Evolutionary conservation across 2,888 invertebrate species (phyloP), one percentile per base, ranked within the genome.

Genomic region (Tricholauxania praeusta): DNA sequence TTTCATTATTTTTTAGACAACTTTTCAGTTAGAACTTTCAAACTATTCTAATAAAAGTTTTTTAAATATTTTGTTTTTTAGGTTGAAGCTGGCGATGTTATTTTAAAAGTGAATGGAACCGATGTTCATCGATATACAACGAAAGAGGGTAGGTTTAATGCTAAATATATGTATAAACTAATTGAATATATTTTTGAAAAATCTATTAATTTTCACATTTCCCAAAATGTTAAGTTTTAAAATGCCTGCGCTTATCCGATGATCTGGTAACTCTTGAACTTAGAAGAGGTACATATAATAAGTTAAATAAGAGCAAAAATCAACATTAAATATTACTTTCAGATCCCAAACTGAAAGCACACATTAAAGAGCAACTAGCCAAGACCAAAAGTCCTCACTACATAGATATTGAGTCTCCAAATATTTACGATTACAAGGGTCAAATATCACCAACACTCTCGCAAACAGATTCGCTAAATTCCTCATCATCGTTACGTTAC

Each of bases 71-170:
- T 55, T 28, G 15, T 53, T 69, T 79, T 80, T 76, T 91, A 96
- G 96, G 93, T 96, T 85, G 95, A 96, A 91, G 95, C 96, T 84
- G 96, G 96, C 83, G 96, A 96, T 90, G 94, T 96, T 85, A 94
- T 96, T 89, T 91, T 96, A 88, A 95, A 95, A 91, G 94, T 96
- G 87, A 96, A 96, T 90, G 95, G 95, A 89, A 94, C 94, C 86
- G 96, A 96, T 89, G 96, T 96, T 85, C 94, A 94, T 90, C 92
- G 94, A 89, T 94, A 94, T 89, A 95, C 93, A 89, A 96, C 96
- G 86, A 95, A 96, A 90, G 96, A 96, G 93, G 96, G 96, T 95
- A 79, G 74, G 76, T 55, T 22, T 4, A 5, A 8, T 39, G 6
- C 1, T 22, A 59, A 8, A 19, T 12, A 10, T 22, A 19, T 12